Base-by-base conservation (phyloP, 2,888 invertebrate genomes). In the Cosmia trapezina region DNA sequence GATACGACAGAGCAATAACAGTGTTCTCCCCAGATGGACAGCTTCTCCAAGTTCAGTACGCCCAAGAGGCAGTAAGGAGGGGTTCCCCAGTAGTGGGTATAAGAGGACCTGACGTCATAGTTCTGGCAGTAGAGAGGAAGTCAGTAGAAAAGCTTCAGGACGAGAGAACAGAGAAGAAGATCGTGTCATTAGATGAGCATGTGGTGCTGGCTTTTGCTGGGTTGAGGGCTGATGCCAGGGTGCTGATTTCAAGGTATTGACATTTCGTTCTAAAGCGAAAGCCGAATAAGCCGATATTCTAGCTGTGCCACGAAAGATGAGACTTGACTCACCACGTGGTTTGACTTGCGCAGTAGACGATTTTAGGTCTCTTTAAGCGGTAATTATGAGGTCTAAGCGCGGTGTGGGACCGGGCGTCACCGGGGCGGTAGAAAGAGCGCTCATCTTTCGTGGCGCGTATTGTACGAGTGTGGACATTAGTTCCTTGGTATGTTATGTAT, bases 1-100 rank as follows among this genome's bases (percentile, higher is more conserved):
- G 97, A 82, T 99, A 99, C 95, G 99, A 99, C 95, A 97, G 99
- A 93, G 99, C 99, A 80, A 99, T 99, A 85, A 99, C 99, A 69
- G 99, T 99, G 78, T 99, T 99, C 94, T 99, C 99, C 0, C 99
- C 99, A 0, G 99, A 99, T 94, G 99, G 99, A 0, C 99, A 99
- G 96, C 96, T 99, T 73, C 97, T 99, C 79, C 99, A 99, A 96
- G 99, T 91, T 0, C 99, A 99, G 96, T 99, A 99, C 94, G 99
- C 99, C 9, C 99, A 99, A 93, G 99, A 99, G 96, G 99, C 99
- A 33, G 99, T 99, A 12, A 97, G 98, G 83, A 99, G 98, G 93
- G 99, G 99, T 65, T 90, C 89, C 56, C 91, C 92, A 61, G 91
- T 99, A 98, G 98, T 99, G 74, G 99, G 99, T 59, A 98, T 99